phyloP scores from a whole-genome alignment of 2,113 vertebrate genomes.

The Meleagris gallopavo region DNA sequence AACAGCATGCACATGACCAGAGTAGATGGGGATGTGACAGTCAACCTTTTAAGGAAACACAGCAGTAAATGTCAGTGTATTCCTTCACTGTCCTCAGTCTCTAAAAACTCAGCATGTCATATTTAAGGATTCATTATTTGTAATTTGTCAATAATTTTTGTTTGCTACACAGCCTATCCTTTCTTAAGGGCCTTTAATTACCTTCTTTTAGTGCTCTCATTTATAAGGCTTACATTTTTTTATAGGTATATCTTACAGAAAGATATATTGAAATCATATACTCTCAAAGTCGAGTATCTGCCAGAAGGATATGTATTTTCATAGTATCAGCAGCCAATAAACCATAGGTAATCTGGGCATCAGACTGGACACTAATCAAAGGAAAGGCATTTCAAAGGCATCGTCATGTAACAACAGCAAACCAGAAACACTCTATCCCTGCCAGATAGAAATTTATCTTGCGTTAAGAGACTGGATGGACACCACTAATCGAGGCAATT shows the following conservation, averaged over 20 bases:
- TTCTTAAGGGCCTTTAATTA: neutral
- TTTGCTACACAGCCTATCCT: neutral
- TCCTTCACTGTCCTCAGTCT: neutral
- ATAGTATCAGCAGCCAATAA: neutral
- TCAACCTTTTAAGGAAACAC: neutral
- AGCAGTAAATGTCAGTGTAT: neutral
- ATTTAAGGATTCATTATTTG: neutral
- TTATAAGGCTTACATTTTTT: neutral
- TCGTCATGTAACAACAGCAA: neutral
- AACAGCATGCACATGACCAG: neutral
- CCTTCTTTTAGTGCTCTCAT: neutral
- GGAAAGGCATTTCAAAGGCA: conserved; percentile 28
- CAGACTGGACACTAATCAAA: neutral
- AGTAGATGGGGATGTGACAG: neutral
- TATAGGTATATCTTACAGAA: neutral
- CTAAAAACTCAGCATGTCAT: neutral
- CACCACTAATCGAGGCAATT: neutral
- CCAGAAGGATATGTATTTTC: neutral
- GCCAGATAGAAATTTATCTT: neutral
- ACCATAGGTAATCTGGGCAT: neutral
- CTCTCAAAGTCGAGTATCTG: neutral
- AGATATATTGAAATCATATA: neutral
- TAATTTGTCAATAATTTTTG: neutral
- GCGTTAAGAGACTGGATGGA: neutral
- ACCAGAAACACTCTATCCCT: neutral